Conservation (phyloP, 2,888 invertebrate species). For the Apodemia mormo region DNA sequence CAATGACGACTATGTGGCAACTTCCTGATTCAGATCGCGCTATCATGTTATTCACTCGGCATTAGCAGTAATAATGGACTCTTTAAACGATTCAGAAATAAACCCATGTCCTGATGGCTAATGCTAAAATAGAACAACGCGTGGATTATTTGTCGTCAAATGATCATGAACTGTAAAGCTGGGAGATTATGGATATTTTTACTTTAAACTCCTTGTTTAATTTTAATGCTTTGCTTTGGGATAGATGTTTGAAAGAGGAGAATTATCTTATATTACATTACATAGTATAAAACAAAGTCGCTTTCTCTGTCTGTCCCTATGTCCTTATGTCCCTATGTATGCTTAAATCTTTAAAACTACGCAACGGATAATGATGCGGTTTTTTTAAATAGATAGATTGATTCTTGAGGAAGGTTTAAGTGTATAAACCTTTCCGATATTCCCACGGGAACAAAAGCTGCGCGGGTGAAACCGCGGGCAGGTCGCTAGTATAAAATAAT, state of each 20-base stretch:
- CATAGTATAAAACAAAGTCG: too few species aligned
- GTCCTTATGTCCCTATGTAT: too few species aligned
- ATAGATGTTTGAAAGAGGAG: background rate
- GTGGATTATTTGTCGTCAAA: background rate
- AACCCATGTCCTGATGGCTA: background rate
- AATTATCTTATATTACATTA: background rate
- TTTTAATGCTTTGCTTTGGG: background rate
- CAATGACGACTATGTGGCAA: background rate
- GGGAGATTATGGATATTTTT: background rate
- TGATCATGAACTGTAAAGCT: background rate
- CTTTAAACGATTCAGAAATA: slow-evolving; percentile 10
- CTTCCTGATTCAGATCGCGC: background rate
- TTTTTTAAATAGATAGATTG: too few species aligned
- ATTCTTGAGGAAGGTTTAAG: too few species aligned
- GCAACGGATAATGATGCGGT: too few species aligned
- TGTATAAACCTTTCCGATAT: too few species aligned
- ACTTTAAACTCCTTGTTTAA: background rate
- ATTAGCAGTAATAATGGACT: slow-evolving; percentile 4
- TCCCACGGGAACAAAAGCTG: too few species aligned
- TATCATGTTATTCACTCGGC: slow-evolving; percentile 3
- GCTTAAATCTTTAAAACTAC: too few species aligned
- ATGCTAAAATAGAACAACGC: slow-evolving; percentile 8
- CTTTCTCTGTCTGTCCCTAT: too few species aligned
- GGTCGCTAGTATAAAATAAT: too few species aligned
- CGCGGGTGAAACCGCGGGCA: too few species aligned